Evolutionary conservation across 2,113 vertebrate species (phyloP).

Genomic region (Genyomyrus donnyi): DNA sequence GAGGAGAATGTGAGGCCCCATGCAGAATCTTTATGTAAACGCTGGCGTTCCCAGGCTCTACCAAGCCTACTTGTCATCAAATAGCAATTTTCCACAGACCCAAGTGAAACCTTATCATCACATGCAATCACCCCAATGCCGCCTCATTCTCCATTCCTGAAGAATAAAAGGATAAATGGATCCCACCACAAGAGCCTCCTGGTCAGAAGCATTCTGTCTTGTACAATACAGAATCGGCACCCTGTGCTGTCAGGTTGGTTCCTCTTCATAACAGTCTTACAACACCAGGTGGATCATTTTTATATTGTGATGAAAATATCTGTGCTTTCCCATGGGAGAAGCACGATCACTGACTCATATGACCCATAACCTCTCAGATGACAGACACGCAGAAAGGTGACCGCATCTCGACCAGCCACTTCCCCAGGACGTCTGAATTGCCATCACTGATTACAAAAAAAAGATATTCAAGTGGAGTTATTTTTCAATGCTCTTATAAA

Average conservation of each 20-base stretch:
- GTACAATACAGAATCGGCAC: not conserved
- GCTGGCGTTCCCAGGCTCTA: not conserved
- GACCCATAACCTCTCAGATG: not conserved
- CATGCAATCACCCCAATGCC: not conserved
- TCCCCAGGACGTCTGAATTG: not conserved
- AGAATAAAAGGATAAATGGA: not conserved
- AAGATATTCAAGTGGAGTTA: not conserved
- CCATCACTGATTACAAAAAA: not conserved
- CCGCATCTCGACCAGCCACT: not conserved
- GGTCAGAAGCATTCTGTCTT: not conserved
- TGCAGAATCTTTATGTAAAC: not conserved
- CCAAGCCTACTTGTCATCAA: not conserved
- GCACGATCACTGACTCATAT: not conserved
- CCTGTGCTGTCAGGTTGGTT: not conserved
- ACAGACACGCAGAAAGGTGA: not conserved
- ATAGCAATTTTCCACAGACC: slow-evolving; percentile 1
- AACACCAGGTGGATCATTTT: not conserved
- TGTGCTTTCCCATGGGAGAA: not conserved
- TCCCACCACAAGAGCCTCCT: not conserved
- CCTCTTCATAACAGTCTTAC: not conserved
- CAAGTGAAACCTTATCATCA: not conserved
- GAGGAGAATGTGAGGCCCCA: not conserved
- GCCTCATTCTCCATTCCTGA: not conserved
- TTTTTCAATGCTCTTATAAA: not conserved
- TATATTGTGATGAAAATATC: not conserved